Evolutionary conservation across 2,797 vertebrate species (phyloP).

Genomic region (Tinamus major): DNA sequence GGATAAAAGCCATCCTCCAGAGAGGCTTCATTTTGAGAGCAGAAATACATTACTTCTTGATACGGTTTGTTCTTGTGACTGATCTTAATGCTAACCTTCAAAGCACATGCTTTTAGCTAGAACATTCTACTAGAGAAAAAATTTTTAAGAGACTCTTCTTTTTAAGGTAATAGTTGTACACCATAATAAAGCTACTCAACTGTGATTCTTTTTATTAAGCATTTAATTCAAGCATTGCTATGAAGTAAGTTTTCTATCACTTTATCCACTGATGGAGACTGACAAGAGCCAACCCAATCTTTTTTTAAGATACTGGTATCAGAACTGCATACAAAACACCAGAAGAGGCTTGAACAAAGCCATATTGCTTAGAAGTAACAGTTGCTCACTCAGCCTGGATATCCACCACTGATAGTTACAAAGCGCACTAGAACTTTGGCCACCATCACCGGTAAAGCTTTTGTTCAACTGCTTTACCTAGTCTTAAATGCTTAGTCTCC

Average conservation of each 20-base stretch:
- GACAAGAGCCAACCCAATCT: background rate
- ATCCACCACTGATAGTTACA: background rate
- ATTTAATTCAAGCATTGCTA: background rate
- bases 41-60: background rate
- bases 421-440: slow-evolving; percentile 5
- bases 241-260: background rate
- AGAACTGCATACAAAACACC: background rate
- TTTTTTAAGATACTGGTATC: background rate
- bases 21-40: background rate
- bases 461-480: background rate
- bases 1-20: background rate
- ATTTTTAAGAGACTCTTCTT: background rate
- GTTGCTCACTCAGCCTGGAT: background rate
- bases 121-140: background rate
- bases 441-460: background rate
- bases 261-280: background rate
- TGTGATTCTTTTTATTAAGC: background rate
- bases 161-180: background rate
- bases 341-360: background rate
- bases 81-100: background rate
- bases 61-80: background rate
- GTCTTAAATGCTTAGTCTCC: background rate
- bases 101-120: background rate
- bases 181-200: background rate
- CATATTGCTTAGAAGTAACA: background rate